A percentile compares a stretch with the other conserved stretches of the same genome.
Evolutionary conservation across 2,797 vertebrate species (phyloP).

Genomic region (Psittacula derbiana): DNA sequence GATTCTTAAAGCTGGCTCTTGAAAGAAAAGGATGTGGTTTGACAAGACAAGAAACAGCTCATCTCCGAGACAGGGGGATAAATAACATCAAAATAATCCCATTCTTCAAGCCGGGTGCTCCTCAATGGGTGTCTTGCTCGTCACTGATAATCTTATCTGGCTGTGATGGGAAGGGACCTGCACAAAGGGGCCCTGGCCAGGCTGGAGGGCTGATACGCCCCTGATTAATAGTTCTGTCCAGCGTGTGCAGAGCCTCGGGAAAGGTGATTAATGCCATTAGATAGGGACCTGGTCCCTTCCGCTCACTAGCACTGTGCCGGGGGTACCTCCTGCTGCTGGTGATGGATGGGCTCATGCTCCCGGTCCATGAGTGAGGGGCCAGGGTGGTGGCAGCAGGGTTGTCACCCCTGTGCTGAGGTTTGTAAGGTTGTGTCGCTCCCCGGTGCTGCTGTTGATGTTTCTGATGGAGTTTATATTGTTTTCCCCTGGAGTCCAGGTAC

Average conservation of each 20-base stretch:
- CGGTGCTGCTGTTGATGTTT: neutral
- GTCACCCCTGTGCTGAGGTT: neutral
- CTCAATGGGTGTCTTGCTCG: conserved; percentile 80
- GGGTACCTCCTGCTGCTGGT: neutral
- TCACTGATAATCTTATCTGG: conserved; percentile 90
- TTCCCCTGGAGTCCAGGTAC: neutral
- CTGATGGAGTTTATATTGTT: neutral
- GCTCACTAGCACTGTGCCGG: neutral
- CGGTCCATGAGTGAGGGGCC: neutral
- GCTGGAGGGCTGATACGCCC: conserved; percentile 78
- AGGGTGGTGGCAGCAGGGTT: neutral
- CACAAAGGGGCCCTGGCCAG: conserved; percentile 81
- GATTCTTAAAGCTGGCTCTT: conserved; percentile 80
- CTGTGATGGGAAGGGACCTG: conserved; percentile 81
- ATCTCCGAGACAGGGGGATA: conserved; percentile 80
- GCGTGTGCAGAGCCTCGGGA: conserved; percentile 67
- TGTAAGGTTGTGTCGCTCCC: neutral
- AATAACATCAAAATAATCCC: conserved; percentile 74
- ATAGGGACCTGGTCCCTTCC: conserved; percentile 49
- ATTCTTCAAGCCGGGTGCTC: conserved; percentile 72
- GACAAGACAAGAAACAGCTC: conserved; percentile 83
- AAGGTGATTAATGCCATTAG: conserved; percentile 84
- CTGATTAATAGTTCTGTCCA: conserved; percentile 86
- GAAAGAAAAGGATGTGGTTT: conserved; percentile 81
- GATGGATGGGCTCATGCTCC: conserved; percentile 50